Evolutionary conservation across 2,113 vertebrate species (phyloP).

Genomic region (Archilochus colubris): DNA sequence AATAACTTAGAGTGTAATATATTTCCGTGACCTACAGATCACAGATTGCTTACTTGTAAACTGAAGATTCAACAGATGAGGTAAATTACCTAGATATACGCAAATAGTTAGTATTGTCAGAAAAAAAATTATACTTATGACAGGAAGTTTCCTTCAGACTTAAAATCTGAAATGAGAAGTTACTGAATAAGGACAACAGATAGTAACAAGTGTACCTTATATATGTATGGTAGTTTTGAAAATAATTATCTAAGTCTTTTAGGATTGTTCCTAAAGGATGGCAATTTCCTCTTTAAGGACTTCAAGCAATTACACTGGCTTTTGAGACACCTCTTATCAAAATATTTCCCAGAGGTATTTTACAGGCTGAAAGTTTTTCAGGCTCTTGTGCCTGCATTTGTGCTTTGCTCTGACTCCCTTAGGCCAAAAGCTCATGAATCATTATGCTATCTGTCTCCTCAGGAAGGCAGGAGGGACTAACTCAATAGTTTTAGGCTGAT

Average conservation of each 20-base stretch:
- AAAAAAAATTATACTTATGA: not conserved
- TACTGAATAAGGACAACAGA: not conserved
- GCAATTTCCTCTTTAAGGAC: slow-evolving; percentile 41
- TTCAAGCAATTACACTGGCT: slow-evolving; percentile 56
- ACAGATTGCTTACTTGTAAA: not conserved
- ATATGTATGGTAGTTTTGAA: not conserved
- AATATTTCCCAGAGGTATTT: slow-evolving; percentile 58
- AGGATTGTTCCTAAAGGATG: not conserved
- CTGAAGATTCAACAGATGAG: not conserved
- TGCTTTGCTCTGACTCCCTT: slow-evolving; percentile 67
- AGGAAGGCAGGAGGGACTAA: slow-evolving; percentile 66
- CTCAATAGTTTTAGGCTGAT: slow-evolving; percentile 60
- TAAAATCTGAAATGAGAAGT: not conserved
- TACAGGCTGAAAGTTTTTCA: not conserved
- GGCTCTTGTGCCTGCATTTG: slow-evolving; percentile 41
- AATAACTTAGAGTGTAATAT: not conserved
- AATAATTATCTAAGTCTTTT: not conserved
- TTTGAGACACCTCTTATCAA: slow-evolving; percentile 52
- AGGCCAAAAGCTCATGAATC: slow-evolving; percentile 62
- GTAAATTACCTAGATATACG: not conserved
- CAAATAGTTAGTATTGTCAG: not conserved
- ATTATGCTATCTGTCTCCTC: slow-evolving; percentile 70
- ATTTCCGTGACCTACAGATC: not conserved
- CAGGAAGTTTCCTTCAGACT: not conserved
- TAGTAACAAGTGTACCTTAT: not conserved